Evolutionary conservation across 2,113 vertebrate genomes (phyloP), one percentile per base, ranked within the genome.

Genomic region (Chrysochloris asiatica): DNA sequence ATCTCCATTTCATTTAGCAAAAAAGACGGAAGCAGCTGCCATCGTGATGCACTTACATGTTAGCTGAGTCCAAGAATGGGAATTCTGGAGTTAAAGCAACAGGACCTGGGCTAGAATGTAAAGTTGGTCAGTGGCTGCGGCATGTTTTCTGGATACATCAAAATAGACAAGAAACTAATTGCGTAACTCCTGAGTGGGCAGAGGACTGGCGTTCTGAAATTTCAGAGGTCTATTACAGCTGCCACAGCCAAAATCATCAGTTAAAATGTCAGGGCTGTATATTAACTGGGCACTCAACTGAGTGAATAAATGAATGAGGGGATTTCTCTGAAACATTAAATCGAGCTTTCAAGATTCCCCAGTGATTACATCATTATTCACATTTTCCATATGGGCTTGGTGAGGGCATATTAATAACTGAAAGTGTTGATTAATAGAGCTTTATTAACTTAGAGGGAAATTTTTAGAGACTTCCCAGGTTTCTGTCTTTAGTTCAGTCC

Each of bases 321-420:
- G 47, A 63, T 94, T 93, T 90, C 63, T 86, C 83, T 87, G 48
- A 93, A 91, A 95, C 67, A 91, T 72, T 87, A 79, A 84, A 90
- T 95, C 45, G 47, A 90, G 86, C 71, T 95, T 93, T 96, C 76
- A 91, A 77, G 91, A 95, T 94, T 94, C 84, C 54, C 88, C 1
- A 2, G 80, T 84, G 93, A 93, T 86, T 94, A 76, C 9, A 84
- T 92, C 81, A 86, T 26, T 6, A 0, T 59, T 94, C 61, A 50
- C 14, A 75, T 84, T 83, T 92, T 93, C 83, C 36, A 71, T 45
- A 75, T 24, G 22, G 33, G 22, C 56, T 36, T 88, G 77, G 54
- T 67, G 67, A 93, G 13, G 17, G 54, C 41, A 88, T 81, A 83
- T 92, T 95, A 92, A 94, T 90, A 93, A 81, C 28, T 26, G 43